Percentiles rank a stretch among this genome's conserved stretches.
phyloP scores from a whole-genome alignment of 2,888 invertebrate species.

The Cryptocheilus praepositus region DNA sequence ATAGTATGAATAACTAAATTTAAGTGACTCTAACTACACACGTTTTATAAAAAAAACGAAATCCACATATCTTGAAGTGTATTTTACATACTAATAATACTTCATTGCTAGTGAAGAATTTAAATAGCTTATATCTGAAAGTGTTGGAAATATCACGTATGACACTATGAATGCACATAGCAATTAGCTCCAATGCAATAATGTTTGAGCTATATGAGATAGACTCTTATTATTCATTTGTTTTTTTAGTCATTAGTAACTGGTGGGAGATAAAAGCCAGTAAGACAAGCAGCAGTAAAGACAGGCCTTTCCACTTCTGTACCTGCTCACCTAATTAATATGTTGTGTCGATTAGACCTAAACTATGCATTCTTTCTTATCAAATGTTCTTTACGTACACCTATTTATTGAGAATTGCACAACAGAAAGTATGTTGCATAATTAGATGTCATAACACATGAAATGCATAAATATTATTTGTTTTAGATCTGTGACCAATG shows the following conservation, averaged over 20 bases:
- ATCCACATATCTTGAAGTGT: background rate
- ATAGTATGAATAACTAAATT: too few relatives aligned
- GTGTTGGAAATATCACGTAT: too few relatives aligned
- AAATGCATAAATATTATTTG: slow-evolving; percentile 10
- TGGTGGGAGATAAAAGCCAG: slow-evolving; percentile 89
- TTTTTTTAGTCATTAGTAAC: slow-evolving; percentile 79
- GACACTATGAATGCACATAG: background rate
- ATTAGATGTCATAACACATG: too few relatives aligned
- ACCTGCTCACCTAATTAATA: slow-evolving; percentile 84
- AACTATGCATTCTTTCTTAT: slow-evolving; percentile 77
- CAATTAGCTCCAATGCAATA: background rate
- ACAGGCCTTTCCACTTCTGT: slow-evolving; percentile 83
- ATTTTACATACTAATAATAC: background rate
- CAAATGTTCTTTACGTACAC: background rate
- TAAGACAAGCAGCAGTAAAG: slow-evolving; percentile 84
- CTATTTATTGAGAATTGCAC: too few relatives aligned
- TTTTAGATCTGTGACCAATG: slow-evolving; percentile 80
- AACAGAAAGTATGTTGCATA: too few relatives aligned
- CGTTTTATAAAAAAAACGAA: background rate
- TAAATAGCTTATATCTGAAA: too few relatives aligned
- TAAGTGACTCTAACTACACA: background rate
- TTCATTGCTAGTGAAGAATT: too few relatives aligned
- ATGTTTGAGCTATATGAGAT: background rate
- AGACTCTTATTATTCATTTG: slow-evolving; percentile 1
- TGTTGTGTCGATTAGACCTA: slow-evolving; percentile 89